Conservation (phyloP, 2,888 invertebrate genomes). For the Ornithoptera priamus region DNA sequence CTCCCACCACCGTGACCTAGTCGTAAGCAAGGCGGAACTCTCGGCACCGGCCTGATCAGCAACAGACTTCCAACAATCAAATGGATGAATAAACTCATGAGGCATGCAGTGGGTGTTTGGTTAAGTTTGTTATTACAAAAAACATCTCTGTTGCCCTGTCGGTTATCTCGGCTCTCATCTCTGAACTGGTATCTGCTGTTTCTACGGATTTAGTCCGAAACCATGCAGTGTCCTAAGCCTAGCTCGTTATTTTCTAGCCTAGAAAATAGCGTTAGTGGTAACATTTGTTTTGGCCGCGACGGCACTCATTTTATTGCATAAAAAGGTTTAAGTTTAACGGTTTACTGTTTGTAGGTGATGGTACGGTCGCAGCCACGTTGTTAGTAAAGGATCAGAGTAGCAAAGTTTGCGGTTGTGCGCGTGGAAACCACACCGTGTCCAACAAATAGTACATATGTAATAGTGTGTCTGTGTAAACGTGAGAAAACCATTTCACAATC, state of each 20-base stretch:
- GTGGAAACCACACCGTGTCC: slow-evolving; percentile 76
- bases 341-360: slow-evolving; percentile 10
- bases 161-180: slow-evolving; percentile 28
- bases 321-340: background rate
- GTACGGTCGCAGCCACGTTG: slow-evolving; percentile 62
- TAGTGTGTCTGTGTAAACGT: slow-evolving; percentile 20
- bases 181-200: slow-evolving; percentile 19
- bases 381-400: slow-evolving; percentile 73
- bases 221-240: slow-evolving; percentile 70
- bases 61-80: slow-evolving; percentile 15
- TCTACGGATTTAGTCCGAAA: slow-evolving; percentile 45
- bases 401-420: slow-evolving; percentile 75
- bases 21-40: slow-evolving; percentile 46
- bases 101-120: slow-evolving; percentile 58
- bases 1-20: slow-evolving; percentile 55
- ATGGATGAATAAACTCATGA: slow-evolving; percentile 46
- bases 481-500: slow-evolving; percentile 8
- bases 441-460: slow-evolving; percentile 35
- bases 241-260: slow-evolving; percentile 67
- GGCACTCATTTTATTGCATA: slow-evolving; percentile 45
- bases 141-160: slow-evolving; percentile 42
- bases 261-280: slow-evolving; percentile 69
- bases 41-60: slow-evolving; percentile 7
- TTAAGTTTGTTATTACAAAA: slow-evolving; percentile 67
- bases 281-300: slow-evolving; percentile 60